Conservation (phyloP, 2,888 invertebrate genomes). For the Thelaira solivaga region DNA sequence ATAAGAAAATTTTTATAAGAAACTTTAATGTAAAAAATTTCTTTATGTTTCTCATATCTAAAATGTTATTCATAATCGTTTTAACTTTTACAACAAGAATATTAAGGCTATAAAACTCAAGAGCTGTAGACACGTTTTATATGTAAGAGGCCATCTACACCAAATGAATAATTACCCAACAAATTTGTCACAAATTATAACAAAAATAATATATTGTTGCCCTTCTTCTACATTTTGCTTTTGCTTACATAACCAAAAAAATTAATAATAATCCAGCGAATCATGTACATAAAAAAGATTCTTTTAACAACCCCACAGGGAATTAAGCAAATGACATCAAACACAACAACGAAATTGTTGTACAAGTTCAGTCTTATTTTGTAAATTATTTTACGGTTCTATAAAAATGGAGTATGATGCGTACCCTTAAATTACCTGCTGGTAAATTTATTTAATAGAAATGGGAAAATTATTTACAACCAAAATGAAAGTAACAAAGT, state of each 20-base stretch:
- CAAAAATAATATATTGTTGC: constrained; percentile 12
- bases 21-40: too few species aligned
- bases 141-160: constrained; percentile 24
- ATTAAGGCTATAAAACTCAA: constrained; percentile 50
- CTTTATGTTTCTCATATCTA: too few species aligned
- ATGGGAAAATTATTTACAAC: constrained; percentile 50
- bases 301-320: not conserved
- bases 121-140: constrained; percentile 34
- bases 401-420: constrained; percentile 48
- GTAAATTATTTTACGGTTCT: constrained; percentile 35
- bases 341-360: not conserved
- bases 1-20: too few species aligned
- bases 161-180: constrained; percentile 61
- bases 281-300: not conserved
- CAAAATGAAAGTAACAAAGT: constrained; percentile 6
- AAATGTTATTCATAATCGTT: constrained; percentile 10
- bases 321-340: not conserved
- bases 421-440: constrained; percentile 59
- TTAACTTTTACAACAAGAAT: constrained; percentile 5
- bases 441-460: constrained; percentile 56
- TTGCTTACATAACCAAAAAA: not conserved
- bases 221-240: not conserved
- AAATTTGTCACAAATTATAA: constrained; percentile 62
- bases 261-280: not conserved
- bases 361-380: not conserved